phyloP scores from a whole-genome alignment of 1,140 invertebrate genomes.

The Rhizoglyphus robini region DNA sequence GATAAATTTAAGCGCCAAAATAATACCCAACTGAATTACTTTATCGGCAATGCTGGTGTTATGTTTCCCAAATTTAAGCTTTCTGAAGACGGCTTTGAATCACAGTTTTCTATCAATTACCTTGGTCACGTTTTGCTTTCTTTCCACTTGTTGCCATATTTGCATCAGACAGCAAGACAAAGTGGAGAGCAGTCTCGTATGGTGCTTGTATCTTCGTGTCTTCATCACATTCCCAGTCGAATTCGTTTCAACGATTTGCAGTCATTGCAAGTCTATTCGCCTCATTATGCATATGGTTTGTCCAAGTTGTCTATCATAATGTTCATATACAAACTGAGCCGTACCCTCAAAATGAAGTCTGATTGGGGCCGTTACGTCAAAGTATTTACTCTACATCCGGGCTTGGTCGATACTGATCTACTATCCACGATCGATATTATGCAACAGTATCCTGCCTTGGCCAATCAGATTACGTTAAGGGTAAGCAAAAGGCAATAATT shows the following conservation, averaged over 20 bases:
- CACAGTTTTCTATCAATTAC: conserved; percentile 69
- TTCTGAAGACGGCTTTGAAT: conserved; percentile 64
- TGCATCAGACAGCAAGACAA: conserved; percentile 45
- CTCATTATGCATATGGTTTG: conserved; percentile 58
- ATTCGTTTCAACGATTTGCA: conserved; percentile 55
- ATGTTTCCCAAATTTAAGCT: conserved; percentile 63
- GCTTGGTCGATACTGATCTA: conserved; percentile 66
- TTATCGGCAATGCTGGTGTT: conserved; percentile 57
- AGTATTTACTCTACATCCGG: conserved; percentile 61
- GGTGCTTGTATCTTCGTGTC: conserved; percentile 72
- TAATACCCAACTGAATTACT: conserved; percentile 22
- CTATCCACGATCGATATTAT: conserved; percentile 36
- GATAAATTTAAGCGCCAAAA: conserved; percentile 27
- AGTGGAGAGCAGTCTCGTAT: conserved; percentile 48
- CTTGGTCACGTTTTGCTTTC: conserved; percentile 73
- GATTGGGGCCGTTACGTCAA: conserved; percentile 32
- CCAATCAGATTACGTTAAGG: not conserved
- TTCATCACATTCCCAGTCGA: conserved; percentile 46
- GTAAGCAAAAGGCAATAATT: not conserved
- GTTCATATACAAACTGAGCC: conserved; percentile 41
- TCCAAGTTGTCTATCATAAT: conserved; percentile 75
- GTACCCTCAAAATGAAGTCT: conserved; percentile 47
- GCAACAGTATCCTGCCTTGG: not conserved
- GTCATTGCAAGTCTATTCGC: conserved; percentile 36
- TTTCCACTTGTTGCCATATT: conserved; percentile 56